A percentile compares a stretch with the other conserved stretches of the same genome.
Evolutionary conservation across 2,113 vertebrate genomes (phyloP).

Genomic region (Sialia sialis): DNA sequence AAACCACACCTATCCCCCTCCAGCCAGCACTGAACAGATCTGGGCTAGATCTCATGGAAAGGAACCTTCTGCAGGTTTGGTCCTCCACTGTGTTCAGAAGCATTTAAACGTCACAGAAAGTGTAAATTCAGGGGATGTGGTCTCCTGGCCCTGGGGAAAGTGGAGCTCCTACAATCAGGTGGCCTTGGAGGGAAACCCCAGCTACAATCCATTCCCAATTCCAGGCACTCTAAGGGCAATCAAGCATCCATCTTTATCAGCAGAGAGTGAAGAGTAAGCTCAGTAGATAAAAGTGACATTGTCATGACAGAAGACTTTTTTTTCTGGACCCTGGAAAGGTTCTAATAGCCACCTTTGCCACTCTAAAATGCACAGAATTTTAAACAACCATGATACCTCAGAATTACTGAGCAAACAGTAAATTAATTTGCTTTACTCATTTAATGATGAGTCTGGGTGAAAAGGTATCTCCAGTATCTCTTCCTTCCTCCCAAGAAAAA

Average conservation of each 20-base stretch:
- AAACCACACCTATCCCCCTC: not conserved
- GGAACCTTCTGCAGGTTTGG: not conserved
- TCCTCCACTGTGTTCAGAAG: not conserved
- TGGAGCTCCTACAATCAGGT: not conserved
- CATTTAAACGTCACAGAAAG: not conserved
- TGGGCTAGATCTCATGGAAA: not conserved
- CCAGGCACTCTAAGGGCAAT: not conserved
- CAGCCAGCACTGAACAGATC: not conserved
- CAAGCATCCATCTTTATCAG: not conserved
- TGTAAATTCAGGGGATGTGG: not conserved
- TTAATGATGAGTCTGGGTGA: not conserved
- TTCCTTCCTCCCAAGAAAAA: not conserved
- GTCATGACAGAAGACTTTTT: not conserved
- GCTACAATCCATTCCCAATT: accelerated
- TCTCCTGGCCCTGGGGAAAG: not conserved
- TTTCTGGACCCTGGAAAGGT: not conserved
- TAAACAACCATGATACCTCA: accelerated
- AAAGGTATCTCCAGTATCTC: not conserved
- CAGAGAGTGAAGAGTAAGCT: not conserved
- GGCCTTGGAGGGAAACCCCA: not conserved
- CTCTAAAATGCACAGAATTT: not conserved
- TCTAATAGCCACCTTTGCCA: not conserved
- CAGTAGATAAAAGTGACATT: not conserved
- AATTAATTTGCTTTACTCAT: not conserved
- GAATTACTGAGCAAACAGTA: not conserved